Percentiles rank a stretch among this genome's conserved stretches.
phyloP scores from a whole-genome alignment of 2,888 invertebrate genomes.

The Adineta ricciae region DNA sequence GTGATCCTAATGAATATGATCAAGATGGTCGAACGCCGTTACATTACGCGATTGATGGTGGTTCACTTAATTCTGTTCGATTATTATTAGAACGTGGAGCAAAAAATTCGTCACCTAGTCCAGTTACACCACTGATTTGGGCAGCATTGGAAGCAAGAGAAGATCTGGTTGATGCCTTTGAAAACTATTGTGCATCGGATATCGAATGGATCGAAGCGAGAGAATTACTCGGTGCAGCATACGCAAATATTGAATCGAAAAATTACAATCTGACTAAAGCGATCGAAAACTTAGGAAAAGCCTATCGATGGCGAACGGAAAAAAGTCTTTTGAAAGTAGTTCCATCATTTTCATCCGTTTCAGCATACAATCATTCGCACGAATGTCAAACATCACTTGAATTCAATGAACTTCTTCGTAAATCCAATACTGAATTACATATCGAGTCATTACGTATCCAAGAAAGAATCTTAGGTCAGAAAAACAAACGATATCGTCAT shows the following conservation, averaged over 20 bases:
- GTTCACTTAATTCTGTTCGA: not conserved
- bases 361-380: not conserved
- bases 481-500: slow-evolving; percentile 9
- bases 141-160: not conserved
- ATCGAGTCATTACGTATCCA: not conserved
- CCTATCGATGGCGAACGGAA: not conserved
- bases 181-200: not conserved
- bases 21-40: not conserved
- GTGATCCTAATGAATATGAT: not conserved
- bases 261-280: not conserved
- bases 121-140: not conserved
- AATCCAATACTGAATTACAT: not conserved
- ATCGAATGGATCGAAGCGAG: not conserved
- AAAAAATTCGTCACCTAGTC: not conserved
- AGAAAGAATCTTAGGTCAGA: not conserved
- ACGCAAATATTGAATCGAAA: not conserved
- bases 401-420: not conserved
- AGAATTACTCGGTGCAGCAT: not conserved
- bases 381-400: not conserved
- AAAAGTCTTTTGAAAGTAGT: not conserved
- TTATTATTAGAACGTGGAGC: not conserved
- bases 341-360: not conserved
- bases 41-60: not conserved
- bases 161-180: not conserved
- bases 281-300: not conserved